Evolutionary conservation across 2,113 vertebrate species (phyloP).

Genomic region (Nerophis lumbriciformis): DNA sequence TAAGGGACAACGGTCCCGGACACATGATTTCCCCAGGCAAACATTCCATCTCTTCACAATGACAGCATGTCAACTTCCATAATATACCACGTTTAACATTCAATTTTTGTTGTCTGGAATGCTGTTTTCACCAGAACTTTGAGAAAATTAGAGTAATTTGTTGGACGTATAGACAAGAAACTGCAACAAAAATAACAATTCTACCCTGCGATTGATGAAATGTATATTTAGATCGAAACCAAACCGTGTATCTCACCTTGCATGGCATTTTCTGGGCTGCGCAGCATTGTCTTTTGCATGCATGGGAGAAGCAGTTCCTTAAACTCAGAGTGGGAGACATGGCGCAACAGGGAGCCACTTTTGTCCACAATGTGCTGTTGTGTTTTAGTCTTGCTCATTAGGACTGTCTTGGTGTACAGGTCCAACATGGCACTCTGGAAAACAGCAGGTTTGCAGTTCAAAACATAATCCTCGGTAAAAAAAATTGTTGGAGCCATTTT

Average conservation of each 20-base stretch:
- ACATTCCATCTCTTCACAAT: too few species aligned
- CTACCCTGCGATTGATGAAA: too few species aligned
- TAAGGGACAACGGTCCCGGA: too few species aligned
- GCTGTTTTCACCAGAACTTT: too few species aligned
- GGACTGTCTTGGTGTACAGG: constrained; percentile 88
- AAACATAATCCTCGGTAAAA: background rate
- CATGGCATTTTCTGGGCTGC: constrained; percentile 92
- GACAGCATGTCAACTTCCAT: too few species aligned
- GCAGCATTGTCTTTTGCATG: constrained; percentile 89
- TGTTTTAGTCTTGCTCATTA: constrained; percentile 93
- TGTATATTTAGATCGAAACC: too few species aligned
- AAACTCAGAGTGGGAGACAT: constrained; percentile 86
- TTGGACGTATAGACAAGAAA: too few species aligned
- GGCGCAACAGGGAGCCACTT: constrained; percentile 82
- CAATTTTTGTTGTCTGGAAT: too few species aligned
- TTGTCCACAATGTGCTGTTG: constrained; percentile 85
- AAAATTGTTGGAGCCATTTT: background rate
- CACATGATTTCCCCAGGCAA: too few species aligned
- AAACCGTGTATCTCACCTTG: constrained; percentile 76
- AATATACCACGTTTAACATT: too few species aligned
- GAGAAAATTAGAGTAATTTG: too few species aligned
- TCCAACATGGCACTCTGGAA: constrained; percentile 81
- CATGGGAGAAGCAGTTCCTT: constrained; percentile 86
- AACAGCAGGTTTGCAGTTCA: background rate
- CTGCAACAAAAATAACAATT: too few species aligned